Percentiles rank a stretch among this genome's conserved stretches.
Conservation (phyloP, 2,113 vertebrate species). For the Nibea coibor region DNA sequence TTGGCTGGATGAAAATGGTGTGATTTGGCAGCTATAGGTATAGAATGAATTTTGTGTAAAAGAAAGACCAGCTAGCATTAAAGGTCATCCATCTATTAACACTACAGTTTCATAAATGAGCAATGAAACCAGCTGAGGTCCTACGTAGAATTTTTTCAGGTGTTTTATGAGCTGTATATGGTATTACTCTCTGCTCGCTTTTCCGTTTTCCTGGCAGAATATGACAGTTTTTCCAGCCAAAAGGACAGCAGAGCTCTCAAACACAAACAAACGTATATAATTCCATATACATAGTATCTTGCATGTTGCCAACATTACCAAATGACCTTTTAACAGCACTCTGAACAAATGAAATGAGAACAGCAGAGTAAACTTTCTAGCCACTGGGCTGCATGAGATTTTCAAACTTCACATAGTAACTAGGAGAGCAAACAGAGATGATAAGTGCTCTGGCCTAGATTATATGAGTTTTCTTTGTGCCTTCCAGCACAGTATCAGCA, state of each 20-base stretch:
- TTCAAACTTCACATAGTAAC: slow-evolving; percentile 20
- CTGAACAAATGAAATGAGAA: background rate
- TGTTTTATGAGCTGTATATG: background rate
- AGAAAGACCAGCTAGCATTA: too few relatives aligned
- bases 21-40: too few relatives aligned
- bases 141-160: too few relatives aligned
- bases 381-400: background rate
- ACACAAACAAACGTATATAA: background rate
- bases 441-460: slow-evolving; percentile 52
- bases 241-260: background rate
- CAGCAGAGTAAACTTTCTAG: slow-evolving; percentile 1
- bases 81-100: too few relatives aligned
- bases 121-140: too few relatives aligned
- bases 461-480: slow-evolving; percentile 49
- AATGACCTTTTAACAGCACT: background rate
- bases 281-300: background rate
- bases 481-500: slow-evolving; percentile 63
- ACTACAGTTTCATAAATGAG: too few relatives aligned
- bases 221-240: background rate
- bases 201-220: background rate
- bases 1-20: too few relatives aligned
- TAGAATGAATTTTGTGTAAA: too few relatives aligned
- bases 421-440: slow-evolving; percentile 31
- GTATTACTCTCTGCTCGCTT: background rate
- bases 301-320: background rate